Conservation (phyloP, 2,113 vertebrate species). For the Rhinolophus ferrumequinum region DNA sequence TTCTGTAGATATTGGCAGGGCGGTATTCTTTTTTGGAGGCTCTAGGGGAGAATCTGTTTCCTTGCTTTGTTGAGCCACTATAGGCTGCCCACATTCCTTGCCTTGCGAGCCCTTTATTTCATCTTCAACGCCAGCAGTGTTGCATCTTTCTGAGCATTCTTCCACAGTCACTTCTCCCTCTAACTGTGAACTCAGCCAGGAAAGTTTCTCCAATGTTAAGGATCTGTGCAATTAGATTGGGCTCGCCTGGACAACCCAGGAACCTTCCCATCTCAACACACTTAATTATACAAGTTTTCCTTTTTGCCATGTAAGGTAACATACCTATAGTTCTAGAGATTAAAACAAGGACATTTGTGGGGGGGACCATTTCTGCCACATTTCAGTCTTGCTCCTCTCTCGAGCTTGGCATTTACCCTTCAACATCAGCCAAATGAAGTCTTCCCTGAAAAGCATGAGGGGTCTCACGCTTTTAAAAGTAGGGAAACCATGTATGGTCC, state of each 20-base stretch:
- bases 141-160: neutral
- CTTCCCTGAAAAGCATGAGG: neutral
- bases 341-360: neutral
- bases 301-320: neutral
- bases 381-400: neutral
- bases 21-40: neutral
- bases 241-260: neutral
- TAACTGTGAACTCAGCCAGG: neutral
- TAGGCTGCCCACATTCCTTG: neutral
- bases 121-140: neutral
- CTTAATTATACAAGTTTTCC: neutral
- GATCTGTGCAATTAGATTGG: neutral
- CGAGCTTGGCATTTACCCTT: neutral
- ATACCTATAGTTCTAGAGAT: neutral
- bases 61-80: neutral
- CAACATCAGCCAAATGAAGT: neutral
- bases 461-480: neutral
- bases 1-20: neutral
- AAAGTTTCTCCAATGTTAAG: neutral
- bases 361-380: neutral
- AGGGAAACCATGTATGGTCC: neutral
- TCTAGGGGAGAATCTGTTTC: neutral
- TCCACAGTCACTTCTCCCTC: neutral
- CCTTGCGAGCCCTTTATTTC: neutral
- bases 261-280: neutral